phyloP scores from a whole-genome alignment of 2,113 vertebrate genomes.

The Malurus alboscapulatus region DNA sequence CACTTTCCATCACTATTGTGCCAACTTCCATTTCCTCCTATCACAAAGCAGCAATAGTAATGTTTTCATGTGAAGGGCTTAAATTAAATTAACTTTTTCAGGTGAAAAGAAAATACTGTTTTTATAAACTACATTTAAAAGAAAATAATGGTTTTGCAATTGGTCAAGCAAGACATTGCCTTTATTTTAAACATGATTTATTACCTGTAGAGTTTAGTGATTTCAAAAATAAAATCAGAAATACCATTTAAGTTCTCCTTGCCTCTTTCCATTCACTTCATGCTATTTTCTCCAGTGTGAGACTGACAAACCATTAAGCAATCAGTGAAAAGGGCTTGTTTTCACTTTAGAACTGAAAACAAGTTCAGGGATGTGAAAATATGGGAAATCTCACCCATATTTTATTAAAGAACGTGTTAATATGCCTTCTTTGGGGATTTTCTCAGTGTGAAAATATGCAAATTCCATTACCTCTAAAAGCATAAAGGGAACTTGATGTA shows the following conservation, averaged over 20 bases:
- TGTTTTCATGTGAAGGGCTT: not conserved
- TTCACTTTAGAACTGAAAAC: not conserved
- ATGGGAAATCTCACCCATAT: not conserved
- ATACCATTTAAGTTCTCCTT: not conserved
- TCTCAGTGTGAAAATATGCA: not conserved
- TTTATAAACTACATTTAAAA: not conserved
- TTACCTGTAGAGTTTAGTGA: not conserved
- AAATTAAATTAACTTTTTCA: conserved; percentile 17
- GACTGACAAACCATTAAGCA: not conserved
- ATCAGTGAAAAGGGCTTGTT: not conserved
- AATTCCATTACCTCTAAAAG: conserved; percentile 18
- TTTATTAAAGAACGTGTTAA: conserved; percentile 28
- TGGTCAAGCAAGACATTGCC: not conserved
- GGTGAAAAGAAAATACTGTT: not conserved
- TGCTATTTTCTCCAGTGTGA: not conserved
- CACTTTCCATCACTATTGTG: not conserved
- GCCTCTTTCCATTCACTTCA: not conserved
- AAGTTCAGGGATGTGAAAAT: not conserved
- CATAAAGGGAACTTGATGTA: not conserved
- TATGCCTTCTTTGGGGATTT: not conserved
- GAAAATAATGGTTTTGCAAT: not conserved
- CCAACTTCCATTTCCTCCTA: not conserved
- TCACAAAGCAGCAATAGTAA: not conserved
- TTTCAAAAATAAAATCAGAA: not conserved
- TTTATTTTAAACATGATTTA: not conserved